Evolutionary conservation across 2,113 vertebrate species (phyloP).

Genomic region (Bucco capensis): DNA sequence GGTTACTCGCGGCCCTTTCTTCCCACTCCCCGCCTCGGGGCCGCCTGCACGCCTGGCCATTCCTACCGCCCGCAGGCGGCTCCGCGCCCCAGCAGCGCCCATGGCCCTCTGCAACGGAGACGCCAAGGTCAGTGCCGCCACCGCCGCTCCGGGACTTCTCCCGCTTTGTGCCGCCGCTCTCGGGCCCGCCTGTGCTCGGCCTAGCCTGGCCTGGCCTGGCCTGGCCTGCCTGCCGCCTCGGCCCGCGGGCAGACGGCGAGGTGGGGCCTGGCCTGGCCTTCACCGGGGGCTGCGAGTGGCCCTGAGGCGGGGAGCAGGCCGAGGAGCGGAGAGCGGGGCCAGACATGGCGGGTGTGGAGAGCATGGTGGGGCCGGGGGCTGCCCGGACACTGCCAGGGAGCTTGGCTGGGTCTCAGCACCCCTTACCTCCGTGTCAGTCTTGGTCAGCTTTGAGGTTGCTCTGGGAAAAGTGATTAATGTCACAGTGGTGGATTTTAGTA

Average conservation of each 20-base stretch:
- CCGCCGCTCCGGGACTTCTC: neutral
- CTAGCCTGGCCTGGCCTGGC: neutral
- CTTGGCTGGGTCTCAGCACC: too few species aligned
- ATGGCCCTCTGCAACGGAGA: conserved; percentile 98
- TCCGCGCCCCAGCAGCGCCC: conserved; percentile 54
- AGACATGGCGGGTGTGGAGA: neutral
- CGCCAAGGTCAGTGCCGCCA: conserved; percentile 87
- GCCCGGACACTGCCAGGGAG: too few species aligned
- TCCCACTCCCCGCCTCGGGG: conserved; percentile 14
- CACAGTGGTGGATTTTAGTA: too few species aligned
- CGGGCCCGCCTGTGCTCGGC: neutral
- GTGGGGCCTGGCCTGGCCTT: neutral
- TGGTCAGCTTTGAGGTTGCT: too few species aligned
- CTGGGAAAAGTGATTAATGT: too few species aligned
- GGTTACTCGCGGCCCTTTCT: conserved; percentile 35
- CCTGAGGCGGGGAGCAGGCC: neutral
- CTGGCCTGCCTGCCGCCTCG: neutral
- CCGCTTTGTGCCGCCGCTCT: neutral
- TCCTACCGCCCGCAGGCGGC: neutral
- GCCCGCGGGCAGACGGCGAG: neutral
- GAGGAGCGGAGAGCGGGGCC: neutral
- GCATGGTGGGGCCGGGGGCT: neutral
- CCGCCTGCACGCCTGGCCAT: neutral
- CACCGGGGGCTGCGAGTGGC: neutral
- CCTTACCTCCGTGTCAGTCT: too few species aligned